Evolutionary conservation across 2,888 invertebrate genomes (phyloP).

Genomic region (Dasysyrphus albostriatus): DNA sequence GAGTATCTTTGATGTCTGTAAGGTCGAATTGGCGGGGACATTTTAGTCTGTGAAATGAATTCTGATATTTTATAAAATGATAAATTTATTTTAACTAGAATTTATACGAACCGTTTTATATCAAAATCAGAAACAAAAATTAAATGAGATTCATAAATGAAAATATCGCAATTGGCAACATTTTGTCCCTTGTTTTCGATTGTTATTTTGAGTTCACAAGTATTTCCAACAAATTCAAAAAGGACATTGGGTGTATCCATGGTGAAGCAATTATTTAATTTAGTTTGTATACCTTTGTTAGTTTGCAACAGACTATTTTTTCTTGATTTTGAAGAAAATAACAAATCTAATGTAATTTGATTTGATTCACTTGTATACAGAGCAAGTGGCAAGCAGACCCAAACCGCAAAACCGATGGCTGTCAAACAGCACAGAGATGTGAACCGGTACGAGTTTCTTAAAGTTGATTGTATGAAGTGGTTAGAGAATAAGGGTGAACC

Average conservation of each 20-base stretch:
- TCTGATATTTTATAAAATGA: too few relatives aligned
- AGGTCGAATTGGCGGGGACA: constrained; percentile 79
- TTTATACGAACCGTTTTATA: constrained; percentile 78
- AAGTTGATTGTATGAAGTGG: too few relatives aligned
- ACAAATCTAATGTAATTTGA: too few relatives aligned
- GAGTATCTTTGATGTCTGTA: constrained; percentile 80
- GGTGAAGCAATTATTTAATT: neutral
- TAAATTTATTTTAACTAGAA: too few relatives aligned
- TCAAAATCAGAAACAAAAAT: constrained; percentile 80
- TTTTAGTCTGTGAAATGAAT: constrained; percentile 78
- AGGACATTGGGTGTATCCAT: constrained; percentile 24
- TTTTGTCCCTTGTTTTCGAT: constrained; percentile 77
- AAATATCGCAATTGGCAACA: constrained; percentile 81
- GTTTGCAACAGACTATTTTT: too few relatives aligned
- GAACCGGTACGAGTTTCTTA: too few relatives aligned
- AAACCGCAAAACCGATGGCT: too few relatives aligned
- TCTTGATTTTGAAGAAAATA: too few relatives aligned
- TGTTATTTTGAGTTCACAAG: constrained; percentile 47
- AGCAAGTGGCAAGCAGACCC: too few relatives aligned
- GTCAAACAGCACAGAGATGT: too few relatives aligned
- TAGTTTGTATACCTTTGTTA: neutral
- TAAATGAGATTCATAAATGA: constrained; percentile 80
- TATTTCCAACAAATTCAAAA: constrained; percentile 50
- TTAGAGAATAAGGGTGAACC: too few relatives aligned
- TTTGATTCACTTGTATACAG: too few relatives aligned